Base-by-base conservation (phyloP, 2,797 vertebrate genomes). In the Xenentodon cancila region DNA sequence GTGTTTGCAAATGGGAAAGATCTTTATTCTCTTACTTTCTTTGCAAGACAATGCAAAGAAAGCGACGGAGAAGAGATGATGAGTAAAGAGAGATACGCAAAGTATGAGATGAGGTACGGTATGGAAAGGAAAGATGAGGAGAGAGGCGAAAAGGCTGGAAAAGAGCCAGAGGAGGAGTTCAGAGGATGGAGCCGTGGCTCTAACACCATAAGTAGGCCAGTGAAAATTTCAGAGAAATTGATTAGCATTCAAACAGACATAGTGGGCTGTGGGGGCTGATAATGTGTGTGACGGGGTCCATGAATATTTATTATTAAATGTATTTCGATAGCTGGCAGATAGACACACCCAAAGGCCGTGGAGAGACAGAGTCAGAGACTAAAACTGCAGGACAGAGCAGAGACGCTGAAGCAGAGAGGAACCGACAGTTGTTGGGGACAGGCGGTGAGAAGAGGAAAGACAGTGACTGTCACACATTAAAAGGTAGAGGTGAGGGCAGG, bases 191-290 rank as follows among this genome's bases (percentile, higher is more conserved):
- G 70, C 48, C 30, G 37, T 45, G 27, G 69, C 63, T 77, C 32
- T 68, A 75, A 68, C 80, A 72, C 61, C 70, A 72, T 67, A 89
- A 88, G 80, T 89, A 88, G 88, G 89, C 75, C 88, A 85, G 56
- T 66, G 74, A 81, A 86, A 78, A 87, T 86, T 85, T 79, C 67
- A 76, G 75, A 79, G 70, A 86, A 89, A 92, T 91, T 88, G 88
- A 92, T 92, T 89, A 91, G 89, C 84, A 91, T 90, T 86, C 75
- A 71, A 85, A 84, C 77, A 90, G 88, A 89, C 88, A 82, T 66
- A 64, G 84, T 72, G 32, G 68, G 85, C 80, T 83, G 57, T 53
- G 19, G 79, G 80, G 83, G 63, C 49, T 74, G 61, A 47, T 53
- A 58, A 21, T 22, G 46, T 30, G 34, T 3, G 57, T 49, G 46